Evolutionary conservation across 2,888 invertebrate genomes (phyloP).

Genomic region (Pristionchus arcanus): DNA sequence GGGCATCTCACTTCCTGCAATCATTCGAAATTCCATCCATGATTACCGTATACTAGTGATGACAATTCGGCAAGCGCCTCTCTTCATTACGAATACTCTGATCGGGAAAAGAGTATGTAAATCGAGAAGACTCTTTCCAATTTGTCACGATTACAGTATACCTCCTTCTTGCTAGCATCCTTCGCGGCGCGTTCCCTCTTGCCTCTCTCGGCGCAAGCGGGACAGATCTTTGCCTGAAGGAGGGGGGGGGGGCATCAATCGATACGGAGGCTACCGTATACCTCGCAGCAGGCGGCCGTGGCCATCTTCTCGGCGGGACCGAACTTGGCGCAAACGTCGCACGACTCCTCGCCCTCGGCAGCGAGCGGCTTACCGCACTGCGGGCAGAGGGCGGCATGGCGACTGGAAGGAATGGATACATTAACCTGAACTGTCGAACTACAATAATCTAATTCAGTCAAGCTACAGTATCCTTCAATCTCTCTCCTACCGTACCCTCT

Average conservation of each 20-base stretch:
- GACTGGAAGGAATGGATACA: constrained; percentile 13
- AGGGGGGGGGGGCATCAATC: not conserved
- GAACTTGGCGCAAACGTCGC: constrained; percentile 65
- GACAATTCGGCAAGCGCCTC: too few relatives aligned
- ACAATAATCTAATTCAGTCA: not conserved
- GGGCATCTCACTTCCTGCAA: constrained; percentile 23
- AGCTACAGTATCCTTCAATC: not conserved
- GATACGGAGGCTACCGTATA: constrained; percentile 49
- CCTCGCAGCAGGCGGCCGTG: constrained; percentile 64
- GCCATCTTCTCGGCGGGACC: constrained; percentile 59
- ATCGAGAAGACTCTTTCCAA: too few relatives aligned
- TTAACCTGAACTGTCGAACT: not conserved
- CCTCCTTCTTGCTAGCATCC: not conserved
- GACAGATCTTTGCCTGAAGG: constrained; percentile 63
- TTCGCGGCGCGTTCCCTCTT: constrained; percentile 56
- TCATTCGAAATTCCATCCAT: too few relatives aligned
- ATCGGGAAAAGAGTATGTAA: too few relatives aligned
- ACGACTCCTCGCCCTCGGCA: constrained; percentile 63
- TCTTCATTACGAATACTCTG: too few relatives aligned
- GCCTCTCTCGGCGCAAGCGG: constrained; percentile 59
- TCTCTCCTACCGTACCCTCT: constrained; percentile 21
- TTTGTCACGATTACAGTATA: too few relatives aligned
- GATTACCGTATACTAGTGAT: too few relatives aligned
- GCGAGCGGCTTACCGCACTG: constrained; percentile 59
- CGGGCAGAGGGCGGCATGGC: constrained; percentile 27